Evolutionary conservation across 2,888 invertebrate species (phyloP), one percentile per base, ranked within the genome.

Genomic region (Hydropsyche betteni): DNA sequence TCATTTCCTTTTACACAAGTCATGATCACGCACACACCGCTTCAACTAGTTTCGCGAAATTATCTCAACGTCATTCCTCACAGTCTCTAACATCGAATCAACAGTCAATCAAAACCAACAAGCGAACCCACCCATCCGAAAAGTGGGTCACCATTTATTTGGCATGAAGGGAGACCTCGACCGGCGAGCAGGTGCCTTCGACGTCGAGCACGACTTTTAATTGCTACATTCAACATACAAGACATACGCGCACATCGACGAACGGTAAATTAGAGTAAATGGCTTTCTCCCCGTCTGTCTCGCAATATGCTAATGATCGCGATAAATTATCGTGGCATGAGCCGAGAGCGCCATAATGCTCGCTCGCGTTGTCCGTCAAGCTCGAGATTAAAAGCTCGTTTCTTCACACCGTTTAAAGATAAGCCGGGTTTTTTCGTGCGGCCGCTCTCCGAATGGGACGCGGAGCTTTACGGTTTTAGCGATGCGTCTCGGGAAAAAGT

Each of bases 221-320:
- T 58, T 58, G 58, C 58, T 5, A 16, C 58, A 58, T 58, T 44
- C 3, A 44, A 44, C 44, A 44, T 10, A 44, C 44, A 10, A 44
- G 44, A 44, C 44, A 10, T 44, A 44, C 44, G 44, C 7, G 7
- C 44, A 44, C 7, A 44, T 7, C 5, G 6, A 8, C 24, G 16
- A 58, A 58, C 58, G 58, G 58, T 58, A 58, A 58, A 58, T 58
- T 58, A 24, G 58, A 58, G 58, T 58, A 58, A 58, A 58, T 58
- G 16, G 16, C 58, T 58, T 24, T 58, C 58, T 58, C 58, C 16
- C 53, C 14, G 53, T 53, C 53, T 53, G 53, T 53, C 53, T 16
- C 58, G 16, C 58, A 58, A 24, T 58, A 58, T 58, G 58, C 58
- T 58, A 58, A 58, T 24, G 58, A 58, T n/a, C 8, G 14, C 24